phyloP scores from a whole-genome alignment of 2,113 vertebrate species.

The Triplophysa siluroides region DNA sequence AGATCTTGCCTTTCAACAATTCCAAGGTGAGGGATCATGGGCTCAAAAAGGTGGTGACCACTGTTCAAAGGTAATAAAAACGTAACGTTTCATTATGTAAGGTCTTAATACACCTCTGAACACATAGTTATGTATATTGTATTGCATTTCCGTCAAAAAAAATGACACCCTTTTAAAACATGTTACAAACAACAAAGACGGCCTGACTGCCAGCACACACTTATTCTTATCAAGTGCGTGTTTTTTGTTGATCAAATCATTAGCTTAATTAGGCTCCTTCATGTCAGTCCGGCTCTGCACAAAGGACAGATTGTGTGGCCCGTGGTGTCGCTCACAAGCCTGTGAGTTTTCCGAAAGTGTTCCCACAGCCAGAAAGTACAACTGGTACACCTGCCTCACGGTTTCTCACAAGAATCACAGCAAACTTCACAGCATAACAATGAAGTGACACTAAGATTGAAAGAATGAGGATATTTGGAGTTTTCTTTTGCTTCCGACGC shows the following conservation, averaged over 20 bases:
- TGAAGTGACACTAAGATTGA: slow-evolving; percentile 17
- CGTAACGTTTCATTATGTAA: too few relatives aligned
- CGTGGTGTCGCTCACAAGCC: slow-evolving; percentile 27
- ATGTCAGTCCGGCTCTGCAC: slow-evolving; percentile 18
- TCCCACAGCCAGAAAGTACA: slow-evolving; percentile 41
- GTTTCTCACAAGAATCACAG: slow-evolving; percentile 25
- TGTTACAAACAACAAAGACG: not conserved
- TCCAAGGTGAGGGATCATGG: too few relatives aligned
- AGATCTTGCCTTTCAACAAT: too few relatives aligned
- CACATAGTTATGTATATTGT: too few relatives aligned
- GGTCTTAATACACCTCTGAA: too few relatives aligned
- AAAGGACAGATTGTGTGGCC: slow-evolving; percentile 47
- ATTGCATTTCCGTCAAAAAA: too few relatives aligned
- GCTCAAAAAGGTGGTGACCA: too few relatives aligned
- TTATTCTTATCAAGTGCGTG: slow-evolving; percentile 39
- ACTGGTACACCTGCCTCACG: not conserved
- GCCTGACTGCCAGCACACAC: not conserved
- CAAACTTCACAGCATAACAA: slow-evolving; percentile 17
- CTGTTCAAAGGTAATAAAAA: too few relatives aligned
- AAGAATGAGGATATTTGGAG: slow-evolving; percentile 19
- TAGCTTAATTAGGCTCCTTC: slow-evolving; percentile 48
- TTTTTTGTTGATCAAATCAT: slow-evolving; percentile 49
- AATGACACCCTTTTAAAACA: too few relatives aligned
- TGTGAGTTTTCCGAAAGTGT: slow-evolving; percentile 15
- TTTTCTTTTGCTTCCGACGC: not conserved